Base-by-base conservation (phyloP, 2,797 vertebrate species). In the Pterois miles region DNA sequence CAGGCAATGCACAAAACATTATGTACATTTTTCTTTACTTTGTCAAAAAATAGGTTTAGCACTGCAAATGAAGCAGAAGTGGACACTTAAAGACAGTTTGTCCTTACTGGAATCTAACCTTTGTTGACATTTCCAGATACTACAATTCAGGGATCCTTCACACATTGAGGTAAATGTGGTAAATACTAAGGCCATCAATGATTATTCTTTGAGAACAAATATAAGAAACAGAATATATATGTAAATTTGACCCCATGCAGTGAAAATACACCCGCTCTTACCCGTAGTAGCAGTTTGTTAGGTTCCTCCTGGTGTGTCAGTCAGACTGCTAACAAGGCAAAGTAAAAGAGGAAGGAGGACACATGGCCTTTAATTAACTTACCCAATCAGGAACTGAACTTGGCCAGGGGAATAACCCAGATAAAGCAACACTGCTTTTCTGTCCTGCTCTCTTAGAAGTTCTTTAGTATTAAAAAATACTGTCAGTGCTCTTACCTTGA, bases 351-450 rank as follows among this genome's bases (percentile, higher is more conserved):
- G 82, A 92, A 91, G 66, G 63, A 52, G 58, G 40, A 62, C 82
- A 71, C 85, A 54, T 68, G 80, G 62, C 23, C 16, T 79, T 1
- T 88, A 85, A 93, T 90, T 90, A 65, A 88, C 74, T 91, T 58
- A 88, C n/a, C 59, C 6, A 81, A 86, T 80, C 84, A 93, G 88
- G 85, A 93, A 91, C 69, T 23, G 46, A 63, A 57, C 8, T 13
- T 16, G 1, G 36, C 2, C 0, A 1, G 1, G 3, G 67, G 67
- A 70, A 18, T 48, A 2, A 43, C 63, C 59, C 48, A 20, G 25
- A 86, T 36, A 23, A 46, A 62, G 75, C 70, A 66, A 60, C 63
- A 40, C 40, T 23, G 5, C 1, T 20, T 64, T 10, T 6, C 53
- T 20, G 2, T 7, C 12, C 22, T 40, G 52, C 18, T 1, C 40